These are phyloP conservation scores for Mastacembelus armatus DNA, from an alignment of 2,797 vertebrate species.

Conservation along the genomic window DNA sequence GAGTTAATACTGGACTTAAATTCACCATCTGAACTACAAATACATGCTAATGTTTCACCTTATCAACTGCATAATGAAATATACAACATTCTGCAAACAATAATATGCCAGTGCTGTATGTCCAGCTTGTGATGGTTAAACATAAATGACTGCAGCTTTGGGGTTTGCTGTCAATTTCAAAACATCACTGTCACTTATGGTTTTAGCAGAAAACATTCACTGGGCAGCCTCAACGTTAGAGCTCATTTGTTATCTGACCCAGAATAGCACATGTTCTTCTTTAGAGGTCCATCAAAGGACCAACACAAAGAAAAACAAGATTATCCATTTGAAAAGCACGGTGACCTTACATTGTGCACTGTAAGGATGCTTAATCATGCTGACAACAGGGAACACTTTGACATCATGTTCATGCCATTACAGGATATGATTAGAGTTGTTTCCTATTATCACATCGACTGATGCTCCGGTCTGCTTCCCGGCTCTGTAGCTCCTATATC, in stretches of 20 bases:
- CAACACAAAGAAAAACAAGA: neutral
- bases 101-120: neutral
- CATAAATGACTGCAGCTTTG: neutral
- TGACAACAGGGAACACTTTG: neutral
- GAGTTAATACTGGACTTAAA: no score
- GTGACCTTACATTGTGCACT: neutral
- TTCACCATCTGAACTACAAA: no score
- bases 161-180: neutral
- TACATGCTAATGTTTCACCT: no score
- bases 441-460: neutral
- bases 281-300: slow-evolving; percentile 10
- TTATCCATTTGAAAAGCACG: neutral
- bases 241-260: neutral
- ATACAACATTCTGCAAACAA: no score
- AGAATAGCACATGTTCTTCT: neutral
- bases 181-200: slow-evolving; percentile 1
- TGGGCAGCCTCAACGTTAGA: neutral
- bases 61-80: no score
- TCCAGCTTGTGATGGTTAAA: neutral
- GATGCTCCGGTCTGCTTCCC: neutral
- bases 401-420: neutral
- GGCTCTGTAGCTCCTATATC: neutral
- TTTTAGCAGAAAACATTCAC: neutral
- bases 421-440: neutral
- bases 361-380: neutral